Percentiles rank a stretch among this genome's conserved stretches.
Evolutionary conservation across 2,888 invertebrate species (phyloP).

Genomic region (Notodonta dromedarius): DNA sequence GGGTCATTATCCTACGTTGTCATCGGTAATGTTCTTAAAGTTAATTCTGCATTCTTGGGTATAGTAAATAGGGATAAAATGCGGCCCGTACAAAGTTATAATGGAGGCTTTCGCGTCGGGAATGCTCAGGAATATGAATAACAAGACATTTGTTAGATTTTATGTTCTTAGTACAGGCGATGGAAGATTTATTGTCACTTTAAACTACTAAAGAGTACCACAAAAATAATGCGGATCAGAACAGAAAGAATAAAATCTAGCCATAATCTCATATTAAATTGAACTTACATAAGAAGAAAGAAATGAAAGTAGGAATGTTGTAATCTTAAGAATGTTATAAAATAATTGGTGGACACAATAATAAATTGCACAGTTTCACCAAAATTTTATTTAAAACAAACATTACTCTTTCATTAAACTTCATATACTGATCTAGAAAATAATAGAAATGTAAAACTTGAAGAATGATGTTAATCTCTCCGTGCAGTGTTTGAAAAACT

Average conservation of each 20-base stretch:
- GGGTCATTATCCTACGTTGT: constrained; percentile 65
- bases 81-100: constrained; percentile 24
- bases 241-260: no score
- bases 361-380: constrained; percentile 1
- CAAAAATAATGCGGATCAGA: no score
- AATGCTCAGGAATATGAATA: background rate
- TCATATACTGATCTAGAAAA: background rate
- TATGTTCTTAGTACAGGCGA: constrained; percentile 1
- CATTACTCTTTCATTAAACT: background rate
- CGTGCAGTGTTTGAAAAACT: no score
- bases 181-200: background rate
- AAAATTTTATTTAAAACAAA: background rate
- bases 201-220: background rate
- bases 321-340: background rate
- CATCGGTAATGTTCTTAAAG: constrained; percentile 47
- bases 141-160: background rate
- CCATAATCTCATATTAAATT: constrained; percentile 6
- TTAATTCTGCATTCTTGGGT: constrained; percentile 28
- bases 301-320: constrained; percentile 20
- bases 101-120: constrained; percentile 23
- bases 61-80: constrained; percentile 26
- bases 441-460: background rate
- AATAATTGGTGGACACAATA: background rate
- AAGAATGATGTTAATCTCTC: no score
- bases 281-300: constrained; percentile 12